A percentile compares a stretch with the other conserved stretches of the same genome.
These are phyloP conservation scores for Bellardia bayeri DNA, from an alignment of 2,888 invertebrate genomes.

Conservation along the genomic window DNA sequence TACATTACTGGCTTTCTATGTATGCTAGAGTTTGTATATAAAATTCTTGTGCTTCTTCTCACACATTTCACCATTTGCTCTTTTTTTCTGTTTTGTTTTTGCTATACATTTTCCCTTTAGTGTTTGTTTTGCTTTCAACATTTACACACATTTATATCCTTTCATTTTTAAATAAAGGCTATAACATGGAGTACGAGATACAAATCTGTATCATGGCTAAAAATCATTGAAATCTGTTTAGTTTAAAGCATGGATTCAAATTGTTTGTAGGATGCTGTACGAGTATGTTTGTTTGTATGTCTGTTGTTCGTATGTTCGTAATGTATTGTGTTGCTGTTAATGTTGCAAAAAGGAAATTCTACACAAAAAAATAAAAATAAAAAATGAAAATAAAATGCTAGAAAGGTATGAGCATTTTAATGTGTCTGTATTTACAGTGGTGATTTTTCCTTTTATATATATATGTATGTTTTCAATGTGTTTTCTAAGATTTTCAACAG, in stretches of 20 bases:
- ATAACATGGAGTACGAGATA: conserved; percentile 59
- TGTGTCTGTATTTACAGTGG: conserved; percentile 66
- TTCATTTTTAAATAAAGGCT: conserved; percentile 45
- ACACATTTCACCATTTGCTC: conserved; percentile 17
- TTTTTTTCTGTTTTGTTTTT: conserved; percentile 5
- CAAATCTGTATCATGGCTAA: conserved; percentile 73
- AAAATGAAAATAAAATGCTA: conserved; percentile 58
- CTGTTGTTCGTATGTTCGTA: background rate
- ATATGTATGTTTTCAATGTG: background rate
- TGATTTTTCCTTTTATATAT: conserved; percentile 39
- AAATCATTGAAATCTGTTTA: conserved; percentile 74
- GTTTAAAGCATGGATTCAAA: conserved; percentile 74
- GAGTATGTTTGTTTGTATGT: background rate
- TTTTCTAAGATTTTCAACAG: conserved; percentile 2
- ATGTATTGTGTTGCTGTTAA: conserved; percentile 42
- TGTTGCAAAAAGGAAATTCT: conserved; percentile 31
- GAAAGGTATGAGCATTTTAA: conserved; percentile 66
- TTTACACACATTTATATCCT: conserved; percentile 23
- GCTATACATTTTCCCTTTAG: conserved; percentile 16
- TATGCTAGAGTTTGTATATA: conserved; percentile 18
- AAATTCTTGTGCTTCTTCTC: conserved; percentile 52
- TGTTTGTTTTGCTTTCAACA: conserved; percentile 22
- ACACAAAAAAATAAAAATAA: background rate
- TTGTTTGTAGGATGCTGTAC: conserved; percentile 63
- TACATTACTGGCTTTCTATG: background rate